phyloP scores from a whole-genome alignment of 2,113 vertebrate species.

The Dendropsophus ebraccatus region DNA sequence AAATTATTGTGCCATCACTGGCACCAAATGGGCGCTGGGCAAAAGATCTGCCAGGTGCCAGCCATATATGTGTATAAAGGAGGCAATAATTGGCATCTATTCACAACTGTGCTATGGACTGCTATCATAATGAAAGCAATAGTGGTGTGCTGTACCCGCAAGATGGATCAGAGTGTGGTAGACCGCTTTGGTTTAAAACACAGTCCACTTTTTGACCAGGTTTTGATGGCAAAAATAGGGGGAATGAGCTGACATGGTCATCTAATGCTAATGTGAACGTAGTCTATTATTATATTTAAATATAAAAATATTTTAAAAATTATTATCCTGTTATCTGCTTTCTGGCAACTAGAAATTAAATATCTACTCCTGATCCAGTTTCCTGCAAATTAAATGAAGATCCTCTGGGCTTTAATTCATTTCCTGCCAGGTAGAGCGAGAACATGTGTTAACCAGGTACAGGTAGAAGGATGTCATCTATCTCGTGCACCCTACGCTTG shows the following conservation, averaged over 20 bases:
- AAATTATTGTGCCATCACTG: no score
- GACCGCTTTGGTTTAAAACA: no score
- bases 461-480: slow-evolving; percentile 13
- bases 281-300: not conserved
- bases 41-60: no score
- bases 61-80: not conserved
- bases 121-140: no score
- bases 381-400: slow-evolving; percentile 23
- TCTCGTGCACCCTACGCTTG: not conserved
- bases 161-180: no score
- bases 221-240: not conserved
- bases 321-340: slow-evolving; percentile 1
- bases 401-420: slow-evolving; percentile 24
- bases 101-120: not conserved
- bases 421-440: slow-evolving; percentile 27
- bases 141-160: no score
- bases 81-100: not conserved
- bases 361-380: slow-evolving; percentile 33
- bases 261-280: not conserved
- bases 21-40: no score
- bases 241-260: not conserved
- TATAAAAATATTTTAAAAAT: not conserved
- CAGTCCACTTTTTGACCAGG: no score
- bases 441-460: slow-evolving; percentile 25
- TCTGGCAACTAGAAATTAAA: slow-evolving; percentile 14